Percentiles rank a stretch among this genome's conserved stretches.
Conservation (phyloP, 2,113 vertebrate species). For the Anoplopoma fimbria region DNA sequence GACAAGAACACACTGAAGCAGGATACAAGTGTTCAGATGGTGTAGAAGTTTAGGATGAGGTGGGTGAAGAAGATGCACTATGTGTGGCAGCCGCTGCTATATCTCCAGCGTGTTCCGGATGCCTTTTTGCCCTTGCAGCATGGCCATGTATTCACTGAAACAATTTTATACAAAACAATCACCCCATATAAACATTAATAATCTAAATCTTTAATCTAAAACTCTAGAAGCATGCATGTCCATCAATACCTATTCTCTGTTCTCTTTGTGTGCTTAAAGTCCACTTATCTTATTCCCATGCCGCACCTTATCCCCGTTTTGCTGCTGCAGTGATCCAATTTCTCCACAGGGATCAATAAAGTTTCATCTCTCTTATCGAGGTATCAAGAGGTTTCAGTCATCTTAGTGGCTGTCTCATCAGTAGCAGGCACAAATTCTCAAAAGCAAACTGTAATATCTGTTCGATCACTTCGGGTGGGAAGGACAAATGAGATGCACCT, state of each 20-base stretch:
- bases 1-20: no score
- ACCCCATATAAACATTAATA: background rate
- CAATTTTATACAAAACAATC: no score
- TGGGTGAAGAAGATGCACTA: no score
- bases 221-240: background rate
- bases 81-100: no score
- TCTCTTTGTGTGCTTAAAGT: conserved; percentile 18
- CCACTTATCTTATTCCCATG: conserved; percentile 60
- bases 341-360: conserved; percentile 71
- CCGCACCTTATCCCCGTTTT: conserved; percentile 57
- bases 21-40: no score
- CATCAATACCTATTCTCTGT: background rate
- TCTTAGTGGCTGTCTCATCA: conserved; percentile 38
- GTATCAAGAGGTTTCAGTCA: conserved; percentile 61
- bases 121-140: no score
- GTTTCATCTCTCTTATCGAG: conserved; percentile 65
- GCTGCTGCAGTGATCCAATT: conserved; percentile 64
- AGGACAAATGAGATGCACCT: conserved; percentile 50
- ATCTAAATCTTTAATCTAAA: background rate
- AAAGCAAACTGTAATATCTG: conserved; percentile 53
- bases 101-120: no score
- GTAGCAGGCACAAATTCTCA: conserved; percentile 52
- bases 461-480: conserved; percentile 48
- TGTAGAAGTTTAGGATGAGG: no score
- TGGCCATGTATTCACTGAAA: no score